Conservation (phyloP, 2,797 vertebrate species). For the Sebastes elongatus region DNA sequence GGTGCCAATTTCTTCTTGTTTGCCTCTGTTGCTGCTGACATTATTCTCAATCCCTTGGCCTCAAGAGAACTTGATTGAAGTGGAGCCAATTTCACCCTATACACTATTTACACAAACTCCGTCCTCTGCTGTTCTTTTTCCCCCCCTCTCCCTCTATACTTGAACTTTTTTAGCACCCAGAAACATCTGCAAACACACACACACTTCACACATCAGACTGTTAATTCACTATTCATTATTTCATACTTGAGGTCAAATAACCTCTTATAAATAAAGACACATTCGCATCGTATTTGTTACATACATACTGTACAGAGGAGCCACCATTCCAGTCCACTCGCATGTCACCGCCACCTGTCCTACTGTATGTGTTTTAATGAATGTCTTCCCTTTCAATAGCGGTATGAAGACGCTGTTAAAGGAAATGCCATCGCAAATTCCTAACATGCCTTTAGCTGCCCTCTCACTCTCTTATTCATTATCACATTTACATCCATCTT, state of each 20-base stretch:
- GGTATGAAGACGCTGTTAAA: slow-evolving; percentile 60
- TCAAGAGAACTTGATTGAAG: slow-evolving; percentile 79
- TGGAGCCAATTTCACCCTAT: slow-evolving; percentile 78
- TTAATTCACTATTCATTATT: slow-evolving; percentile 39
- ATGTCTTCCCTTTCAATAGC: slow-evolving; percentile 74
- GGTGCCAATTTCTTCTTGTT: slow-evolving; percentile 58
- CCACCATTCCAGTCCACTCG: slow-evolving; percentile 49
- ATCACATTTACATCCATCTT: slow-evolving; percentile 45
- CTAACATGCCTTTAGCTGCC: slow-evolving; percentile 61
- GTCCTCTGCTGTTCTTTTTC: slow-evolving; percentile 26
- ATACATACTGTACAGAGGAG: slow-evolving; percentile 32
- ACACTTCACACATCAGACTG: slow-evolving; percentile 34
- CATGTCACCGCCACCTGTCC: slow-evolving; percentile 64
- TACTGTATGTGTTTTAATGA: slow-evolving; percentile 65
- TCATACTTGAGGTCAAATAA: slow-evolving; percentile 47
- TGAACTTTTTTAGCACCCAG: slow-evolving; percentile 38
- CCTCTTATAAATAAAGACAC: slow-evolving; percentile 30
- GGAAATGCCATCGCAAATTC: slow-evolving; percentile 63
- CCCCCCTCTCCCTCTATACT: slow-evolving; percentile 16
- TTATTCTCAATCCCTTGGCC: slow-evolving; percentile 70
- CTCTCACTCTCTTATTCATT: slow-evolving; percentile 47
- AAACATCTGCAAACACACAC: slow-evolving; percentile 40
- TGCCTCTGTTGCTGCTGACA: slow-evolving; percentile 62
- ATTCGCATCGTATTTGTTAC: slow-evolving; percentile 30
- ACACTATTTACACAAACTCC: slow-evolving; percentile 72